A percentile compares a stretch with the other conserved stretches of the same genome.
Evolutionary conservation across 2,113 vertebrate species (phyloP).

Genomic region (Tachycineta bicolor): DNA sequence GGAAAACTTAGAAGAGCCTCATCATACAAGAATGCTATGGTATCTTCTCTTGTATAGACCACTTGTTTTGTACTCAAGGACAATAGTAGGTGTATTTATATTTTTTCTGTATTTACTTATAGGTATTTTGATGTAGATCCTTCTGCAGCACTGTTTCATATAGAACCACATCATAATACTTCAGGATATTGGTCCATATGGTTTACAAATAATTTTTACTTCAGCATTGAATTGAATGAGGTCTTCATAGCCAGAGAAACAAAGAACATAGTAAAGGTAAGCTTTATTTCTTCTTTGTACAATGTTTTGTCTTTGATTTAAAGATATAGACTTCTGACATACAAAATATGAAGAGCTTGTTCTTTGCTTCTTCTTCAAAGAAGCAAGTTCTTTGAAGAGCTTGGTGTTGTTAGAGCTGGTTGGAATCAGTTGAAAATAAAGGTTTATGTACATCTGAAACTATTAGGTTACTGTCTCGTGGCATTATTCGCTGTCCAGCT

Average conservation of each 20-base stretch:
- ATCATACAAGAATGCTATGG: not conserved
- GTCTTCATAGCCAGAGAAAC: slow-evolving; percentile 81
- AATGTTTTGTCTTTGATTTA: not conserved
- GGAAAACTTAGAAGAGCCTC: not conserved
- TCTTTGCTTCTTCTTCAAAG: too few species aligned
- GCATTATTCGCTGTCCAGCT: not conserved
- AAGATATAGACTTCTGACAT: not conserved
- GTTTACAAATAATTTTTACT: slow-evolving; percentile 83
- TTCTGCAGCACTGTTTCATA: slow-evolving; percentile 79
- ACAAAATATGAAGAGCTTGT: rapidly evolving
- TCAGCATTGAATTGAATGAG: slow-evolving; percentile 78
- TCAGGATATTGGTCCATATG: slow-evolving; percentile 86
- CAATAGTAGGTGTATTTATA: not conserved
- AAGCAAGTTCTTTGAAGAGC: not conserved
- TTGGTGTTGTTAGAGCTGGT: not conserved
- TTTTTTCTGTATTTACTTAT: not conserved
- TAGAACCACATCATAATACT: slow-evolving; percentile 77
- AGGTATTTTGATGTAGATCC: slow-evolving; percentile 79
- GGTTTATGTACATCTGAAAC: not conserved
- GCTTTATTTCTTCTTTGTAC: not conserved
- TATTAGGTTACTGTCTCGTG: not conserved
- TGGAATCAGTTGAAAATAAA: not conserved
- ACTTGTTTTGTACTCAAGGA: not conserved
- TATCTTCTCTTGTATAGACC: not conserved
- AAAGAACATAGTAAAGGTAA: slow-evolving; percentile 83